A percentile compares a stretch with the other conserved stretches of the same genome.
Evolutionary conservation across 2,113 vertebrate genomes (phyloP).

Genomic region (Pampusana beccarii): DNA sequence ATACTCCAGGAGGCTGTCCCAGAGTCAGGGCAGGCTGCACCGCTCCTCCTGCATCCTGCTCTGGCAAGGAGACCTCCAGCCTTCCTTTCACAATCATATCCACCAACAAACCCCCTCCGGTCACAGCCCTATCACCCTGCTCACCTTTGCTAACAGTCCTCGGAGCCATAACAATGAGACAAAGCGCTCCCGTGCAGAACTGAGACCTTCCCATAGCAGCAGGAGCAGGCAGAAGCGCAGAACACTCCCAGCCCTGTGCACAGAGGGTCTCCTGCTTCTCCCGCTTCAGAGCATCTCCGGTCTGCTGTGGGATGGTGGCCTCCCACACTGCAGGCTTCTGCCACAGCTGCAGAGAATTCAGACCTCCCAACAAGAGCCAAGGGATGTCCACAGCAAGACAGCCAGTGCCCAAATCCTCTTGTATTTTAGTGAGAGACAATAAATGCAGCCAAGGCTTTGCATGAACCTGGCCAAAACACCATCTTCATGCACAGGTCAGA

Average conservation of each 20-base stretch:
- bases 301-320: not conserved
- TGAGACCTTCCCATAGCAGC: fast-evolving
- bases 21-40: not conserved
- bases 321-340: not conserved
- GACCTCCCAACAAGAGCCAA: not conserved
- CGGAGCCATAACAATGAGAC: fast-evolving
- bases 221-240: fast-evolving
- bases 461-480: not conserved
- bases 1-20: not conserved
- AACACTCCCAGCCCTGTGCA: fast-evolving
- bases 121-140: not conserved
- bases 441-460: fast-evolving
- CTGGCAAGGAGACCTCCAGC: not conserved
- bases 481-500: fast-evolving
- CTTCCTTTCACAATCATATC: not conserved
- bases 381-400: not conserved
- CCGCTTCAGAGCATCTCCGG: not conserved
- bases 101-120: not conserved
- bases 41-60: fast-evolving
- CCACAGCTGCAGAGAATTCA: not conserved
- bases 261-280: not conserved
- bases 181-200: not conserved
- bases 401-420: too few relatives aligned
- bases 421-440: not conserved
- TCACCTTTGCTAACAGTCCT: not conserved